Base-by-base conservation (phyloP, 2,888 invertebrate genomes). In the Machimus atricapillus region DNA sequence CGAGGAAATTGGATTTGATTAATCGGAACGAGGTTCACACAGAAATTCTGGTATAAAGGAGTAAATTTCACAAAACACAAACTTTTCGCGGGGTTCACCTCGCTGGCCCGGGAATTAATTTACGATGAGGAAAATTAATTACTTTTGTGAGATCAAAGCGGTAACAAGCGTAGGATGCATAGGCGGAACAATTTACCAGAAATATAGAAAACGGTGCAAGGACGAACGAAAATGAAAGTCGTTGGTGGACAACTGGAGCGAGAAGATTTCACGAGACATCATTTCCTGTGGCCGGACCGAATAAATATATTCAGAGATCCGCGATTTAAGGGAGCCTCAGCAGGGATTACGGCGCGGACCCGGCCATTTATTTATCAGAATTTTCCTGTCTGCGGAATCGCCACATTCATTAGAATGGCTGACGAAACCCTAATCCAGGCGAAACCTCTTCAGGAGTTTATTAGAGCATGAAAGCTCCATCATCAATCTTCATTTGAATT, bases 401-500 rank as follows among this genome's bases (percentile, higher is more conserved):
- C 58, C 37, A 86, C 77, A 77, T 78, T 78, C 76, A 76, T 76
- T 52, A 86, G 76, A 58, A 58, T 14, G 66, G 86, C 73, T 58
- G 52, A 27, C 85, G 85, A 85, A 46, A 74, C 85, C 74, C 46
- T 74, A 85, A 85, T 85, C 73, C 74, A n/a, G 40, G 85, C 27
- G 46, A 85, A 81, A 87, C 78, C 43, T 86, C 87, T 82, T 85
- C 87, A 87, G 83, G 58, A 76, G 87, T 87, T 87, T 88, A 88
- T 87, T 86, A 86, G 86, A 87, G 82, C 79, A 88, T 88, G 89
- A 89, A 87, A 88, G 88, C 88, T 86, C 82, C 87, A 37, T 86
- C 87, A 89, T 89, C 89, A 88, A 89, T 89, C 89, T 89, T 89
- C 89, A 89, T 89, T 89, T 86, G 86, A 87, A 79, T 88, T 88